Percentiles rank a stretch among this genome's conserved stretches.
phyloP scores from a whole-genome alignment of 2,797 vertebrate genomes.

The Cryptoblepharus egeriae region DNA sequence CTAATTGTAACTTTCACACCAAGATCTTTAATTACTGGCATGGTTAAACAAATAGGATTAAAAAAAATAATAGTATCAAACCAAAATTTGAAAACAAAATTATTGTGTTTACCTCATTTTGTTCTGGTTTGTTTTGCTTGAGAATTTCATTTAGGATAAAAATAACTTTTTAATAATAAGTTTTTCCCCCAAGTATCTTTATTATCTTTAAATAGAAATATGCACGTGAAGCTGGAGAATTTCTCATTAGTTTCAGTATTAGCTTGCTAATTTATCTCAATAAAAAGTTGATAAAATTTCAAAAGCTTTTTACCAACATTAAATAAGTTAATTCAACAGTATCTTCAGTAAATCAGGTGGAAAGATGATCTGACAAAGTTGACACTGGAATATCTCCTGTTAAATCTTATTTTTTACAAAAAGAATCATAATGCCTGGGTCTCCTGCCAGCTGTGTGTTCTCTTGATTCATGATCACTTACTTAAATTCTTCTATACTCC shows the following conservation, averaged over 20 bases:
- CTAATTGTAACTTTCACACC: neutral
- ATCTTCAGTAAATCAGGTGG: neutral
- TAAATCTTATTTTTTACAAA: constrained; percentile 19
- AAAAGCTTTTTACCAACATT: neutral
- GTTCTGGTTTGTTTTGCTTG: too few relatives aligned
- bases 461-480: constrained; percentile 43
- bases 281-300: neutral
- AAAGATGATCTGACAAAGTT: neutral
- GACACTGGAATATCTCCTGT: neutral
- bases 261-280: neutral
- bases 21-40: too few relatives aligned
- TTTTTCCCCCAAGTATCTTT: neutral
- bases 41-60: neutral
- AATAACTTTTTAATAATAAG: too few relatives aligned
- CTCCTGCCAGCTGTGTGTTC: constrained; percentile 7
- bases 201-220: neutral
- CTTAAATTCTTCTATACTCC: constrained; percentile 30
- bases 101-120: too few relatives aligned
- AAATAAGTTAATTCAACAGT: neutral
- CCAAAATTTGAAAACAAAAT: too few relatives aligned
- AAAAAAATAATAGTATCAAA: neutral
- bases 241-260: neutral
- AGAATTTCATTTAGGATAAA: too few relatives aligned
- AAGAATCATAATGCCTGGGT: neutral
- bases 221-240: neutral